Percentiles rank a stretch among this genome's conserved stretches.
These are phyloP conservation scores for Melanotaenia trifasciata DNA, from an alignment of 2,797 vertebrate genomes.

Conservation along the genomic window DNA sequence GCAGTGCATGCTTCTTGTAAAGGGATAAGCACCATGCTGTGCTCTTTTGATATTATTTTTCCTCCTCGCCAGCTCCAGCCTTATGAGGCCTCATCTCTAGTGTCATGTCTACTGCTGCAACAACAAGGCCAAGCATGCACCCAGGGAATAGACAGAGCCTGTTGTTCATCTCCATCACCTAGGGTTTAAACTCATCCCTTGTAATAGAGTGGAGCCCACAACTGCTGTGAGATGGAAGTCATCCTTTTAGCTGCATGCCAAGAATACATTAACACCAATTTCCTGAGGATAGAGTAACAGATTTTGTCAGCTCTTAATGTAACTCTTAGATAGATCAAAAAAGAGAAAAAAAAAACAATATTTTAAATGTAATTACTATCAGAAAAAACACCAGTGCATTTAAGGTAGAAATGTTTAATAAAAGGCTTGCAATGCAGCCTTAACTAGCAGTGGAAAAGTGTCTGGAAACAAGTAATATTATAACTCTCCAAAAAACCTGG, in stretches of 20 bases:
- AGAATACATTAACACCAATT: constrained; percentile 56
- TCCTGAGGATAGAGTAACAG: constrained; percentile 25
- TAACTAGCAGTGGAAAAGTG: constrained; percentile 49
- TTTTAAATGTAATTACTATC: constrained; percentile 43
- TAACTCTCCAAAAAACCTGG: background rate
- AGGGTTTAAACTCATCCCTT: constrained; percentile 62
- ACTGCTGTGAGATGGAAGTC: constrained; percentile 56
- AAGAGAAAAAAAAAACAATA: constrained; percentile 21
- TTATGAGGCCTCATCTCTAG: constrained; percentile 72
- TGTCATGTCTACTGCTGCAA: constrained; percentile 67
- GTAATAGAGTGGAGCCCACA: constrained; percentile 58
- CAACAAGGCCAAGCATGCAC: constrained; percentile 63
- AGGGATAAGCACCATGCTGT: constrained; percentile 76
- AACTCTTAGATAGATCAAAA: constrained; percentile 34
- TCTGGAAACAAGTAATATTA: constrained; percentile 34
- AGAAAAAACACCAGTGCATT: constrained; percentile 30
- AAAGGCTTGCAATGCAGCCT: constrained; percentile 61
- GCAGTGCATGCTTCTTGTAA: constrained; percentile 75
- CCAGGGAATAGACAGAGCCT: constrained; percentile 63
- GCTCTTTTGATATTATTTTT: constrained; percentile 80
- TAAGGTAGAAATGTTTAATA: constrained; percentile 54
- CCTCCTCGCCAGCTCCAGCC: constrained; percentile 67
- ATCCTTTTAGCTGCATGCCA: constrained; percentile 56
- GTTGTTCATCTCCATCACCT: constrained; percentile 69
- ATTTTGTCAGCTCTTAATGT: constrained; percentile 44